Percentiles rank a stretch among this genome's conserved stretches.
phyloP scores from a whole-genome alignment of 2,888 invertebrate species.

The Aphodius sticticus region DNA sequence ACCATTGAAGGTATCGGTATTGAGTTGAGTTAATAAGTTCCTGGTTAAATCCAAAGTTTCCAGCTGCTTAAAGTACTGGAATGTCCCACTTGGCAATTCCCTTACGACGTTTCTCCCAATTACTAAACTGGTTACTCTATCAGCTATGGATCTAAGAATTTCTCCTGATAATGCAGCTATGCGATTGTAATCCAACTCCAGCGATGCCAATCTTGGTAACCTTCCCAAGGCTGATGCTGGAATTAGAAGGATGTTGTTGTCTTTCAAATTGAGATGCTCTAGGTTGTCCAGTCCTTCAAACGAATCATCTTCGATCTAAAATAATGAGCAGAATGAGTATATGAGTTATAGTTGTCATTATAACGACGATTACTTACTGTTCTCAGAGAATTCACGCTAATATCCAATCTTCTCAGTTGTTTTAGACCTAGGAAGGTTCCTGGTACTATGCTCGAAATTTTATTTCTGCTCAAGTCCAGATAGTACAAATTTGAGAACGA shows the following conservation, averaged over 20 bases:
- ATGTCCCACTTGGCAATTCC: constrained; percentile 82
- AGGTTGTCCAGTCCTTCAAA: constrained; percentile 83
- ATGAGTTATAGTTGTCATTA: neutral
- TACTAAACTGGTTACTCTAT: constrained; percentile 73
- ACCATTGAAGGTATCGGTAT: constrained; percentile 78
- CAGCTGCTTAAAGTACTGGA: constrained; percentile 79
- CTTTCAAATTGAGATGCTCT: constrained; percentile 79
- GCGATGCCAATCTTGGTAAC: constrained; percentile 75
- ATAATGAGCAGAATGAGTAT: constrained; percentile 39
- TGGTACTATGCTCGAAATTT: constrained; percentile 80
- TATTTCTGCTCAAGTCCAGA: constrained; percentile 85
- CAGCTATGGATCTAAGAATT: constrained; percentile 76
- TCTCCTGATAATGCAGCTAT: constrained; percentile 86
- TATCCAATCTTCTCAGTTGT: constrained; percentile 76
- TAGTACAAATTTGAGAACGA: constrained; percentile 73
- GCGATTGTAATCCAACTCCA: constrained; percentile 86
- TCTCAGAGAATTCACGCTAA: constrained; percentile 86
- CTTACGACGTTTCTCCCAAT: constrained; percentile 86
- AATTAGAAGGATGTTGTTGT: constrained; percentile 87
- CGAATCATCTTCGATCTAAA: constrained; percentile 86
- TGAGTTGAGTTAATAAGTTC: constrained; percentile 76
- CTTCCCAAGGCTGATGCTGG: constrained; percentile 85
- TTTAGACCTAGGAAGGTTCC: constrained; percentile 82
- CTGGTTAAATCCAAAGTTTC: constrained; percentile 79
- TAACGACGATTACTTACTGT: constrained; percentile 67